Conservation (phyloP, 2,113 vertebrate species). For the Tetrax tetrax region DNA sequence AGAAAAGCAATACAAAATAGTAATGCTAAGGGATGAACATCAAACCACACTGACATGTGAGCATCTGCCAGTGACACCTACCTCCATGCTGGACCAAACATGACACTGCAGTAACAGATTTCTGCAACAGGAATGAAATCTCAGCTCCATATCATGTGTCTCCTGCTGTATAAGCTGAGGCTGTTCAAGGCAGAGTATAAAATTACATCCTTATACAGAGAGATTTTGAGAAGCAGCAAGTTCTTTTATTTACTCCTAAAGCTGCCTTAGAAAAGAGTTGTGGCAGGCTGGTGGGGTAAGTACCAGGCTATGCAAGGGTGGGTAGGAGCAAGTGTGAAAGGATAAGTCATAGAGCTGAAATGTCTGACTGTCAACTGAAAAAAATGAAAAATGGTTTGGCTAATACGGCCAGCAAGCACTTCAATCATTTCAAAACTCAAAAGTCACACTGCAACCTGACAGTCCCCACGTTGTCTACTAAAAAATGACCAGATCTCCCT, state of each 20-base stretch:
- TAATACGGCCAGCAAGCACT: background rate
- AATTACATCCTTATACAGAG: background rate
- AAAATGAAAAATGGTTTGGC: background rate
- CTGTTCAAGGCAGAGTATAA: background rate
- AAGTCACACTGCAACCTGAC: background rate
- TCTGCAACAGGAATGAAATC: background rate
- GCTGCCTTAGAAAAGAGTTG: background rate
- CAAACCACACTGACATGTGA: background rate
- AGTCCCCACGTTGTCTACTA: background rate
- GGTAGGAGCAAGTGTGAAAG: background rate
- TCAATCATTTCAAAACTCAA: background rate
- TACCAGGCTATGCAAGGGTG: background rate
- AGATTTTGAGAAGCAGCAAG: background rate
- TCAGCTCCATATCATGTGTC: background rate
- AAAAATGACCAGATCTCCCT: background rate
- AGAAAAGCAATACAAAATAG: background rate
- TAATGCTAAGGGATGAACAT: background rate
- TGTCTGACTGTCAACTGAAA: background rate
- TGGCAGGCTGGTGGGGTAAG: background rate
- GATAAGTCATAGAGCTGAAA: background rate
- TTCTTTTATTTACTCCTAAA: background rate
- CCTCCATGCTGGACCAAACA: background rate
- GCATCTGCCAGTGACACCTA: background rate
- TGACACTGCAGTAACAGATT: background rate
- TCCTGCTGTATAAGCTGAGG: background rate